These are phyloP conservation scores for Solea solea DNA, from an alignment of 2,113 vertebrate species.

Conservation along the genomic window DNA sequence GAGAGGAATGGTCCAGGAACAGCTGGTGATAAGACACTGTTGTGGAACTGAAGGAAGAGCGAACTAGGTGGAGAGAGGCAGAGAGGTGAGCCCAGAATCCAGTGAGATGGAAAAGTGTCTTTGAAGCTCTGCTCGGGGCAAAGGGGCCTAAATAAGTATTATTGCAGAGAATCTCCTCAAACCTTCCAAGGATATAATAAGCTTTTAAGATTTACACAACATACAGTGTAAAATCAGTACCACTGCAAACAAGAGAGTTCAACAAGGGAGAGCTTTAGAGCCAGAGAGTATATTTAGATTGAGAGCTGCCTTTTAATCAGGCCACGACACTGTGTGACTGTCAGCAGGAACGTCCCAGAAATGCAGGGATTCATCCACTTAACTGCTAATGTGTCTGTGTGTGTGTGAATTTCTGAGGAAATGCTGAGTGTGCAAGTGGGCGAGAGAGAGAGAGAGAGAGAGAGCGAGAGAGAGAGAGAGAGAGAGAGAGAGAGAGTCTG, in stretches of 20 bases:
- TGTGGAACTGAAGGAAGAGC: too few species aligned
- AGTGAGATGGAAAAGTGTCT: too few species aligned
- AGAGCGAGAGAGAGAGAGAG: slow-evolving; percentile 31
- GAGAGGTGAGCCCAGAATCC: too few species aligned
- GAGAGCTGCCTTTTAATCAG: neutral
- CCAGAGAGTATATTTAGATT: too few species aligned
- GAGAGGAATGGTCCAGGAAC: too few species aligned
- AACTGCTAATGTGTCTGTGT: slow-evolving; percentile 35
- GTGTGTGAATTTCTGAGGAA: slow-evolving; percentile 36
- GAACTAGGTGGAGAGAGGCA: too few species aligned
- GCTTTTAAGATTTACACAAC: neutral
- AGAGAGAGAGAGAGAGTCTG: slow-evolving; percentile 21
- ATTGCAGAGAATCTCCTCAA: neutral
- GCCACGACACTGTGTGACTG: slow-evolving; percentile 22
- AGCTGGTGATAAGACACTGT: too few species aligned
- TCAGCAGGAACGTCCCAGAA: slow-evolving; percentile 32
- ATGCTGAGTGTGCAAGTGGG: slow-evolving; percentile 63
- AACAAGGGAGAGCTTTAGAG: too few species aligned
- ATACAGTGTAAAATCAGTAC: too few species aligned
- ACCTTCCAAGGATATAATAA: neutral
- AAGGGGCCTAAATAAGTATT: neutral
- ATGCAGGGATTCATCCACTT: slow-evolving; percentile 48
- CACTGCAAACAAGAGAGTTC: too few species aligned
- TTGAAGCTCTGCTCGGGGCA: too few species aligned
- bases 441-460: slow-evolving; percentile 34